Evolutionary conservation across 2,113 vertebrate species (phyloP).

Genomic region (Pelodiscus sinensis): DNA sequence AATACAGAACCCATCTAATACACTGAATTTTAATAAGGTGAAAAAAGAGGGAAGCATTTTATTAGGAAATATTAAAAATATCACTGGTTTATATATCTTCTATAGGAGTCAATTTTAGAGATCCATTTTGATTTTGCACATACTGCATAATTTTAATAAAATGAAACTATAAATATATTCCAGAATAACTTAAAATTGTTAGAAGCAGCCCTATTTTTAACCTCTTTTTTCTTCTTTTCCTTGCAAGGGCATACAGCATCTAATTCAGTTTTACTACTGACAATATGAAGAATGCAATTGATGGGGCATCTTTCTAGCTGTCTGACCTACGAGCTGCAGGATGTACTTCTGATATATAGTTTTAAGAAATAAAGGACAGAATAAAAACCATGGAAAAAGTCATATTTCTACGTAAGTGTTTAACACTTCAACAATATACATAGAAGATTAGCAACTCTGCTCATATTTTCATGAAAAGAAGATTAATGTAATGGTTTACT

Average conservation of each 20-base stretch:
- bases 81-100: not conserved
- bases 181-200: conserved; percentile 38
- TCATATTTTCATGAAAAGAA: conserved; percentile 71
- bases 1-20: conserved; percentile 41
- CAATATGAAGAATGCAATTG: conserved; percentile 75
- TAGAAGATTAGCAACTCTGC: conserved; percentile 68
- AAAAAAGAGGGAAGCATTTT: not conserved
- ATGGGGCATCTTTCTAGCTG: conserved; percentile 67
- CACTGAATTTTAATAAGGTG: conserved; percentile 12
- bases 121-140: not conserved
- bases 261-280: conserved; percentile 75
- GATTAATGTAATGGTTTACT: conserved; percentile 64
- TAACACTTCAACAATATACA: conserved; percentile 59
- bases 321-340: conserved; percentile 72
- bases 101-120: conserved; percentile 19
- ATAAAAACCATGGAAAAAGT: conserved; percentile 62
- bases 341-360: conserved; percentile 69
- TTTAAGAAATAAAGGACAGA: conserved; percentile 77
- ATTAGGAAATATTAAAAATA: conserved; percentile 12
- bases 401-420: conserved; percentile 58
- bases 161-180: conserved; percentile 33
- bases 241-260: conserved; percentile 72
- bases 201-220: conserved; percentile 68
- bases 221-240: conserved; percentile 62
- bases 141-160: not conserved